Conservation (phyloP, 1,140 invertebrate genomes). For the Campoletis sonorensis region DNA sequence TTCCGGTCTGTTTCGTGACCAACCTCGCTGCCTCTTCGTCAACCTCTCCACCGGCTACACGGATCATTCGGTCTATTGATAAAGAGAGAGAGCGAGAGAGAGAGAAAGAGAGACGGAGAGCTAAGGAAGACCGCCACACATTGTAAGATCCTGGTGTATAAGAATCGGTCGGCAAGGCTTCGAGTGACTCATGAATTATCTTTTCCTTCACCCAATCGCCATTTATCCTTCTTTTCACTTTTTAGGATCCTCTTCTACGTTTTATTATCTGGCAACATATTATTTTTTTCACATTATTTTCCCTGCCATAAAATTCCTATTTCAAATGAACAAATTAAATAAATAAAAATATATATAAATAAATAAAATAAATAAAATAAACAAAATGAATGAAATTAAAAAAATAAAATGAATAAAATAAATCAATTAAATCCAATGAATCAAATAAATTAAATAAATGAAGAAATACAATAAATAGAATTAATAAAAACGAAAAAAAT, state of each 20-base stretch:
- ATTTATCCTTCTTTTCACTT: neutral
- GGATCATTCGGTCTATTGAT: conserved; percentile 47
- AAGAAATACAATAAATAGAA: no score
- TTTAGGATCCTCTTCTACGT: neutral
- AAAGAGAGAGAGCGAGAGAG: conserved; percentile 6
- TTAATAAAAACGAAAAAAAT: no score
- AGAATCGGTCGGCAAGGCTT: neutral
- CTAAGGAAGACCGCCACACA: neutral
- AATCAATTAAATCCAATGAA: no score
- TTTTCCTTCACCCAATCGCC: neutral
- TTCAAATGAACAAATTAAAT: no score
- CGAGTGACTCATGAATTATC: neutral
- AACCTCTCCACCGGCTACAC: conserved; percentile 9
- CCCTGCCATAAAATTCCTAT: no score
- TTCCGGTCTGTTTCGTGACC: conserved; percentile 51
- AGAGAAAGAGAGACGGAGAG: neutral
- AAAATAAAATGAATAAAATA: no score
- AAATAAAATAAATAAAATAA: no score
- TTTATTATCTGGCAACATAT: neutral
- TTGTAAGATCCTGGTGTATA: neutral
- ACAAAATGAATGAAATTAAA: no score
- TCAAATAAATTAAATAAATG: no score
- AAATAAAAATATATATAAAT: no score
- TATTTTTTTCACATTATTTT: neutral
- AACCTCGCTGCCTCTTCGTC: conserved; percentile 48